Evolutionary conservation across 2,797 vertebrate genomes (phyloP).

Genomic region (Galaxias olidus): DNA sequence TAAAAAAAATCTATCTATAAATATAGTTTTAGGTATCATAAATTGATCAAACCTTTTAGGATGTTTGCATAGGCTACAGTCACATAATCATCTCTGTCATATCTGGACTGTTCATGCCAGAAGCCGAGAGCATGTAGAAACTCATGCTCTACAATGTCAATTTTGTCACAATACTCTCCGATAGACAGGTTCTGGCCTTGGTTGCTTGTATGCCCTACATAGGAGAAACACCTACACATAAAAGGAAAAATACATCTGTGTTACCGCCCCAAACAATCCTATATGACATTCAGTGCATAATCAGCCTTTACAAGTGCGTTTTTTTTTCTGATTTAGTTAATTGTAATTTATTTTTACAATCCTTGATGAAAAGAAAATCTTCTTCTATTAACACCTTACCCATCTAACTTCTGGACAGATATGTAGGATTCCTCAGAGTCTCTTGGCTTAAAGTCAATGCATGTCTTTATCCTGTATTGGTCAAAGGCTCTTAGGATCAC

Average conservation of each 20-base stretch:
- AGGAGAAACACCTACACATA: slow-evolving; percentile 82
- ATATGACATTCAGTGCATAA: not conserved
- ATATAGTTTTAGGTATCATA: not conserved
- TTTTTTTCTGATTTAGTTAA: no score
- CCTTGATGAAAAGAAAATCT: no score
- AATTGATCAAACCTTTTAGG: slow-evolving; percentile 58
- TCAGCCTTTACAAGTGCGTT: no score
- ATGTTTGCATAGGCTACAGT: slow-evolving; percentile 79
- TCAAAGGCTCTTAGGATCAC: slow-evolving; percentile 82
- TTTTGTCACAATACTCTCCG: slow-evolving; percentile 73
- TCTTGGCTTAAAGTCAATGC: slow-evolving; percentile 86
- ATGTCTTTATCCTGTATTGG: slow-evolving; percentile 84
- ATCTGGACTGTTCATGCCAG: slow-evolving; percentile 88
- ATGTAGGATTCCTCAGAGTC: slow-evolving; percentile 78
- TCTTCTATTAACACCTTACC: slow-evolving; percentile 67
- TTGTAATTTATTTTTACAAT: no score
- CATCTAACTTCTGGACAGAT: slow-evolving; percentile 70
- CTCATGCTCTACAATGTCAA: slow-evolving; percentile 79
- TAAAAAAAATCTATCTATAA: no score
- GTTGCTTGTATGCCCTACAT: slow-evolving; percentile 57
- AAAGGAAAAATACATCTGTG: not conserved
- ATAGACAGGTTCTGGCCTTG: slow-evolving; percentile 80
- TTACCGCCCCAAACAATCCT: not conserved
- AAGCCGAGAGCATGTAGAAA: slow-evolving; percentile 88
- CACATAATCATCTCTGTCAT: slow-evolving; percentile 84